Percentiles rank a stretch among this genome's conserved stretches.
Evolutionary conservation across 2,888 invertebrate species (phyloP).

Genomic region (Nomada fucata): DNA sequence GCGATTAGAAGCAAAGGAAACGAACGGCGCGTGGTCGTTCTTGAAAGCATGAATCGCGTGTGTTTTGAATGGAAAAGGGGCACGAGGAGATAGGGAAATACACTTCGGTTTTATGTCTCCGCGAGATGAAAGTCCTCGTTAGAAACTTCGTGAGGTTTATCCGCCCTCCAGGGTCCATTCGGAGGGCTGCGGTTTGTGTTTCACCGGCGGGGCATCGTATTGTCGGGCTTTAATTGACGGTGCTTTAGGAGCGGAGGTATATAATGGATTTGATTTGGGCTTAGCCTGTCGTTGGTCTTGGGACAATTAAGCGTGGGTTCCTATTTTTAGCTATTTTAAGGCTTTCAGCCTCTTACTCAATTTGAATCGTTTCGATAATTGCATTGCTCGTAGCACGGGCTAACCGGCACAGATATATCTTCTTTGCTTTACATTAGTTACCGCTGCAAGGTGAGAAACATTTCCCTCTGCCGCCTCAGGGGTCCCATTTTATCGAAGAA

Average conservation of each 20-base stretch:
- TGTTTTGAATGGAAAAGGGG: background rate
- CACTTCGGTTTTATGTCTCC: background rate
- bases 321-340: no score
- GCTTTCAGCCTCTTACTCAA: no score
- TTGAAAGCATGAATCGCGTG: background rate
- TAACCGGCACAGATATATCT: no score
- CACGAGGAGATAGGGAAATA: conserved; percentile 23
- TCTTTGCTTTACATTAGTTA: no score
- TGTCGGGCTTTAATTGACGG: background rate
- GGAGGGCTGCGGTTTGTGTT: background rate
- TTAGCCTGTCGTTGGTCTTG: background rate
- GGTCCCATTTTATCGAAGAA: no score
- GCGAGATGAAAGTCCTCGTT: background rate
- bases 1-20: conserved; percentile 10
- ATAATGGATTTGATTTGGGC: background rate
- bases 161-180: no score
- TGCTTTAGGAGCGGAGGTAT: background rate
- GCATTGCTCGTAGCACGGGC: no score
- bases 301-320: background rate
- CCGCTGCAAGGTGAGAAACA: no score
- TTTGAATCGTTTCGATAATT: no score
- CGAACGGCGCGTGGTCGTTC: background rate
- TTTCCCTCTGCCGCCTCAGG: no score
- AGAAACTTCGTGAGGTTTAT: no score
- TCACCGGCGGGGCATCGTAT: background rate